Evolutionary conservation across 2,888 invertebrate species (phyloP).

Genomic region (Agrotis segetum): DNA sequence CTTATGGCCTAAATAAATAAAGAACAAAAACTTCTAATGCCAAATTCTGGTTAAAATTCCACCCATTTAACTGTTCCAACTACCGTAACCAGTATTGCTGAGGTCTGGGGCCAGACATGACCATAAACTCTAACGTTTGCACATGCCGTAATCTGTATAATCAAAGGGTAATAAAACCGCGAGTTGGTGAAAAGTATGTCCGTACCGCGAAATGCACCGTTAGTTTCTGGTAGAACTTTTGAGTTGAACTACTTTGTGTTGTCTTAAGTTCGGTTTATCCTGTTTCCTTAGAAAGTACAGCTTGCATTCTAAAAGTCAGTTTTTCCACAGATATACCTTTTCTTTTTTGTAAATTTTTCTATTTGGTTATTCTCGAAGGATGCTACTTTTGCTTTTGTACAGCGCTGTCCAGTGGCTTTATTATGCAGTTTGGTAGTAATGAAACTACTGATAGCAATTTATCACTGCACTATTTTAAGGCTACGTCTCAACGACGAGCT

Average conservation of each 20-base stretch:
- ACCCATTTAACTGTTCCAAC: conserved; percentile 45
- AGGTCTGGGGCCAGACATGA: conserved; percentile 3
- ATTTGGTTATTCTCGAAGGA: background rate
- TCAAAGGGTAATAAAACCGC: conserved; percentile 54
- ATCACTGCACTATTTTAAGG: no score
- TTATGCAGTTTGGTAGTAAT: no score
- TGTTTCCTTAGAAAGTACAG: conserved; percentile 11
- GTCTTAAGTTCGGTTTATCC: conserved; percentile 1
- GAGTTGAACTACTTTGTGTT: conserved; percentile 15
- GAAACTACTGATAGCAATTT: no score
- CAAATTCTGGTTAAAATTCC: conserved; percentile 24
- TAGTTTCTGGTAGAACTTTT: conserved; percentile 37
- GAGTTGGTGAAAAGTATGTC: conserved; percentile 29
- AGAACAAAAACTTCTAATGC: background rate
- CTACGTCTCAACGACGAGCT: no score
- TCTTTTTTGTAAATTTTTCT: background rate
- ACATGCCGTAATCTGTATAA: conserved; percentile 37
- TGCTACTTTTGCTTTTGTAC: no score
- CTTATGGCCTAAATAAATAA: background rate
- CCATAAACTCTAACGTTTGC: conserved; percentile 24
- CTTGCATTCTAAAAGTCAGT: background rate
- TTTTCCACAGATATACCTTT: conserved; percentile 10
- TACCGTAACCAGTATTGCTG: conserved; percentile 6
- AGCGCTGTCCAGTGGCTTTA: no score
- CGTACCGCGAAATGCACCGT: conserved; percentile 41